Evolutionary conservation across 2,797 vertebrate species (phyloP).

Genomic region (Miopithecus talapoin): DNA sequence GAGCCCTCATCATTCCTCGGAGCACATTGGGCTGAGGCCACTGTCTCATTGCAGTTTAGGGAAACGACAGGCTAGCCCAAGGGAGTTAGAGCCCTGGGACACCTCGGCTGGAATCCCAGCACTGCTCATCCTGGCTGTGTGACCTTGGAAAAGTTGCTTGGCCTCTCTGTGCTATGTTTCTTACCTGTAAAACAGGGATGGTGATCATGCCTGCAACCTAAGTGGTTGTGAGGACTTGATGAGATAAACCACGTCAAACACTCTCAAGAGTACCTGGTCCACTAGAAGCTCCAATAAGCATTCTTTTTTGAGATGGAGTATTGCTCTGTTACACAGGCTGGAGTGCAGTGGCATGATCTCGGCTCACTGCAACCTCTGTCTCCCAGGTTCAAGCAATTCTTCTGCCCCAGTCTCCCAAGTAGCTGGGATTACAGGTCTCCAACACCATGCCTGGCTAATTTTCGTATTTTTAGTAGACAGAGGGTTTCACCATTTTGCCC

Average conservation of each 20-base stretch:
- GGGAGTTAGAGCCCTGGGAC: neutral
- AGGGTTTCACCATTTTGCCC: too few species aligned
- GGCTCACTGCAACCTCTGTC: too few species aligned
- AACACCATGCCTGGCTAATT: too few species aligned
- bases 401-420: too few species aligned
- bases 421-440: too few species aligned
- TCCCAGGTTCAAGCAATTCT: too few species aligned
- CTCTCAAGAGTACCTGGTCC: neutral
- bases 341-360: too few species aligned
- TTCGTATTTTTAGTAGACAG: too few species aligned
- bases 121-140: neutral
- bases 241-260: neutral
- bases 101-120: neutral
- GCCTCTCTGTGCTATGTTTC: neutral
- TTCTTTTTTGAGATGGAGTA: too few species aligned
- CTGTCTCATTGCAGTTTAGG: neutral
- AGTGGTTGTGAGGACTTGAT: neutral
- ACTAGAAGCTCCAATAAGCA: fast-evolving
- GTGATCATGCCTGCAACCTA: neutral
- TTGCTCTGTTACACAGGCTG: too few species aligned
- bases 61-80: neutral
- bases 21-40: neutral
- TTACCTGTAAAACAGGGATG: neutral
- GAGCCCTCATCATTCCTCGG: neutral
- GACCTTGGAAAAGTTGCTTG: neutral